These are phyloP conservation scores for Prionailurus bengalensis DNA, from an alignment of 2,113 vertebrate species.

Conservation along the genomic window DNA sequence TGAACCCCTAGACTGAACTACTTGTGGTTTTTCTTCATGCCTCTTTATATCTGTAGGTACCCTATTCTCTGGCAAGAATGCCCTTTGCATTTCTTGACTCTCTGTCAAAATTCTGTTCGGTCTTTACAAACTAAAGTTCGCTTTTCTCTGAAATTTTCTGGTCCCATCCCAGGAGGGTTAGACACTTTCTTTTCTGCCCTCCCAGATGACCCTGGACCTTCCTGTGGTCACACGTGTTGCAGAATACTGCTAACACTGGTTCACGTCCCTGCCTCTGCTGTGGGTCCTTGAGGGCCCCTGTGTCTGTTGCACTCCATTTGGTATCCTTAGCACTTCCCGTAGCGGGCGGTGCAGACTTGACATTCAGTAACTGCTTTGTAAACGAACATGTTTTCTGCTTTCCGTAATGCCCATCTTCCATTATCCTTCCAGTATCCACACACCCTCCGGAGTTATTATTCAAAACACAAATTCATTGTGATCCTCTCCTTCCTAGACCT, in stretches of 20 bases:
- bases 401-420: not conserved
- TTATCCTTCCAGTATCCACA: not conserved
- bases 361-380: conserved; percentile 1
- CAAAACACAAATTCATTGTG: not conserved
- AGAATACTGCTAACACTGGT: not conserved
- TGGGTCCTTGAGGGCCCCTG: not conserved
- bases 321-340: not conserved
- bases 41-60: not conserved
- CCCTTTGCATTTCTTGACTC: not conserved
- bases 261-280: not conserved
- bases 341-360: not conserved
- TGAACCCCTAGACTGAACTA: not conserved
- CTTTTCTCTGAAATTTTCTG: not conserved
- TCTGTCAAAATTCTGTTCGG: not conserved
- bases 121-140: not conserved
- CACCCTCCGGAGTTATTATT: not conserved
- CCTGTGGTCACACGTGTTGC: not conserved
- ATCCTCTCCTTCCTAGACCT: not conserved
- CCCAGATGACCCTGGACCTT: not conserved
- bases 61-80: not conserved
- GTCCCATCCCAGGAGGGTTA: not conserved
- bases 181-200: not conserved
- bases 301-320: not conserved
- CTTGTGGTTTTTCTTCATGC: not conserved
- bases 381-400: conserved; percentile 13